Percentiles rank a stretch among this genome's conserved stretches.
Evolutionary conservation across 2,797 vertebrate species (phyloP).

Genomic region (Acanthis flammea): DNA sequence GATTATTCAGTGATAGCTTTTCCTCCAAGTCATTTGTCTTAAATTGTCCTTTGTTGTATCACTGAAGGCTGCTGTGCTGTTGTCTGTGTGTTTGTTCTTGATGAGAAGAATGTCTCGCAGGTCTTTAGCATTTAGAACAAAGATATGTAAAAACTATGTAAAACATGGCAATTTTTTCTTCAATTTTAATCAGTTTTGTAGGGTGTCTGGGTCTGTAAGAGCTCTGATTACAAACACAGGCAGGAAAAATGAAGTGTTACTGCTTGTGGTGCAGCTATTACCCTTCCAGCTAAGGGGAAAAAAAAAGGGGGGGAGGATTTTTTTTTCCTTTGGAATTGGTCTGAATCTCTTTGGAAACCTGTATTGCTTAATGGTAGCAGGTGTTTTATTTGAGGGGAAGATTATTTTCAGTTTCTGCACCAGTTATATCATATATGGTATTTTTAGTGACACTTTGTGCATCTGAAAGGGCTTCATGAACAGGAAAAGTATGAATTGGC

Average conservation of each 20-base stretch:
- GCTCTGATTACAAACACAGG: not conserved
- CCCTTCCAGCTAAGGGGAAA: not conserved
- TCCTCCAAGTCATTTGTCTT: conserved; percentile 27
- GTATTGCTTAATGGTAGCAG: not conserved
- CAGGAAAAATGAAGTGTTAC: not conserved
- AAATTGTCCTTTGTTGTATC: conserved; percentile 49
- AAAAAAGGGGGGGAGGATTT: fast-evolving
- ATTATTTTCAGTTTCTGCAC: not conserved
- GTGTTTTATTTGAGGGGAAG: not conserved
- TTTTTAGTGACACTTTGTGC: not conserved
- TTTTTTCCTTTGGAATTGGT: not conserved
- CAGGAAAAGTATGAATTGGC: not conserved
- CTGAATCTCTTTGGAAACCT: not conserved
- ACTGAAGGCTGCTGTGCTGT: conserved; percentile 22
- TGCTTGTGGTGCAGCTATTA: not conserved
- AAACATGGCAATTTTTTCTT: not conserved
- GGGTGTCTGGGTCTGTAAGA: not conserved
- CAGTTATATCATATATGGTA: not conserved
- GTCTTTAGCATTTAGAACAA: conserved; percentile 34
- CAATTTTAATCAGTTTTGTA: not conserved
- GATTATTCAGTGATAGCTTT: conserved; percentile 50
- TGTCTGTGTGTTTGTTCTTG: conserved; percentile 22
- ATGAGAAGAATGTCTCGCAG: not conserved
- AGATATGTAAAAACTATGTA: conserved; percentile 15
- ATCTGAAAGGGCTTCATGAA: not conserved